Base-by-base conservation (phyloP, 1,140 invertebrate species). In the Heliconius hermathena region DNA sequence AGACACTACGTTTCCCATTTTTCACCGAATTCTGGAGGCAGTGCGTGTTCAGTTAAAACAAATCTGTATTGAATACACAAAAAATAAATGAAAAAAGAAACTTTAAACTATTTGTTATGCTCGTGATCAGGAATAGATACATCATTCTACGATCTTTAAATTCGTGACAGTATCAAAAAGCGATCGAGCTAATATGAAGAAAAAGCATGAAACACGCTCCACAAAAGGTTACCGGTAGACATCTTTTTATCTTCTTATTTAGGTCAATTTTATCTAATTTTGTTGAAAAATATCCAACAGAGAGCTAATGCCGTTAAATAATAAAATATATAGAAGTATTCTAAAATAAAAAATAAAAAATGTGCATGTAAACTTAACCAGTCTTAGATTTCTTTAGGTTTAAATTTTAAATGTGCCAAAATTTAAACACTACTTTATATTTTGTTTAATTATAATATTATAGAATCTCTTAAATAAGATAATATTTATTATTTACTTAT, bases 241-340 rank as follows among this genome's bases (percentile, higher is more conserved):
- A 29, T 29, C 22, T 54, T 49, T 49, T 49, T 54, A 54, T 74
- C 49, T 52, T 46, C 46, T 22, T 54, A 74, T 54, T 54, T 49
- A 52, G 26, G 8, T 74, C 73, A 54, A 74, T 74, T 74, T 74
- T 18, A 74, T 74, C 54, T 74, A 74, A 74, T 74, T 72, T 41
- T 41, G 18, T 72, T 72, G 71, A 72, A 74, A 74, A 74, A 54
- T 74, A 26, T 54, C 73, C 22, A 29, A 9, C 41, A 29, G 72
- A 29, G 73, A 54, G 26, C 29, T 54, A 46, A 46, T 46, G 26
- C 16, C 26, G 46, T 74, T 74, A 74, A 74, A 20, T 49, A 54
- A 16, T 33, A 74, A 20, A 20, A 26, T 74, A 36, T 8, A 38
- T 72, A 38, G 18, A 72, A n/a, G 16, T 38, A 16, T 0, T 16